Base-by-base conservation (phyloP, 2,113 vertebrate species). In the Rallus limicola region DNA sequence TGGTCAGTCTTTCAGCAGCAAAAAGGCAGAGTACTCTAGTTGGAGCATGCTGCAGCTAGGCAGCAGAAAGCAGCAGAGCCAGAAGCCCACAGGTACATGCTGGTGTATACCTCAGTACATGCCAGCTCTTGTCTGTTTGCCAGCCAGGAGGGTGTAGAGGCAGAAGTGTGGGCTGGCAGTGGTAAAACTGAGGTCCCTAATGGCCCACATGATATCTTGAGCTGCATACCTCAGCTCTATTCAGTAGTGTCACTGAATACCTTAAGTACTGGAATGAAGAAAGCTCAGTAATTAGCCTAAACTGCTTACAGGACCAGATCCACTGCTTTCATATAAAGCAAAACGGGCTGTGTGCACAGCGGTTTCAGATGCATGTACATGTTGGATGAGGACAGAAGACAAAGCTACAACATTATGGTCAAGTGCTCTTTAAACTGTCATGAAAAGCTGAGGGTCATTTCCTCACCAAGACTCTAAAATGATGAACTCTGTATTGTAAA, bases 371-470 rank as follows among this genome's bases (percentile, higher is more conserved):
- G 56, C 55, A 81, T 11, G n/a, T 4, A 59, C 52, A 86, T 53
- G 75, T 53, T 2, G 1, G 38, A 2, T 63, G 77, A 93, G 84
- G 93, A 78, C 11, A 53, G 59, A 90, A 46, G 46, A 52, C 14
- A 16, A 36, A 93, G 86, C 79, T 86, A 44, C 86, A 86, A 82
- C 60, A 5, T 53, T 52, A 56, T 46, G 17, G 65, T 96, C 83
- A 91, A 96, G 85, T 56, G 76, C 65, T 40, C 75, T 95, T 90
- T 78, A 88, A 80, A 79, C 10, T 88, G 72, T 81, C 78, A 74
- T 29, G 67, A 93, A 93, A 96, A 95, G 67, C 88, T 90, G 68
- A 88, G 92, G 90, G 93, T 92, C 96, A 75, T 65, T 88, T 88
- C 92, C 90, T 91, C 84, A 58, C 28, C 42, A 50, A 89, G 81